Base-by-base conservation (phyloP, 2,888 invertebrate species). In the Noctua comes region DNA sequence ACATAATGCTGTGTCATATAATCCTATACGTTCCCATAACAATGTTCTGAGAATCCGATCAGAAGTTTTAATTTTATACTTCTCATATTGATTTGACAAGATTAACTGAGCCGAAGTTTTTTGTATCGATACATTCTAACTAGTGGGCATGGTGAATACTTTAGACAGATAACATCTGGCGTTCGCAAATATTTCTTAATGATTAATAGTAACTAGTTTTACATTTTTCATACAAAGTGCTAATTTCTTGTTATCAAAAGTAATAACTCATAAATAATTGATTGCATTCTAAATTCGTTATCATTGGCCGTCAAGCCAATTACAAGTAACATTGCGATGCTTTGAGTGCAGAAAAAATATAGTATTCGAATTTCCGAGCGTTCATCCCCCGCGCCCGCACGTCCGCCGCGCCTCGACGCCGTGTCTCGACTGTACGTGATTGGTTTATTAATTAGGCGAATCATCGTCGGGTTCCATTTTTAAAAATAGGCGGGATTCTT, bases 381-480 rank as follows among this genome's bases (percentile, higher is more conserved):
- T 95, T 96, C 96, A 96, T 95, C 96, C 96, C 96, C 96, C 95
- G 95, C 95, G 94, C 95, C 96, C 96, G 96, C 97, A 95, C 96
- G 96, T 95, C 96, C 96, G 95, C 95, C 96, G 96, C 96, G 93
- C 96, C 95, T 95, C 95, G 95, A 93, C 94, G 96, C 96, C 96
- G 96, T 96, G 96, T 96, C 97, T 95, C 96, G 95, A 95, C 94
- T 95, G 96, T 96, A 96, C 97, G 97, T 97, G 97, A 97, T 97
- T 97, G 97, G 97, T 96, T 97, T 97, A 96, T 96, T 96, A 97
- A 97, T 97, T 97, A 97, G 96, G 95, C 96, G 96, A 96, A 96
- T 97, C 96, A 96, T 96, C 96, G 91, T 91, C 93, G 92, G 93
- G 93, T 93, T 93, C 91, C 94, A 94, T 96, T 97, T 97, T 97